Percentiles rank a stretch among this genome's conserved stretches.
phyloP scores from a whole-genome alignment of 2,888 invertebrate genomes.

The Polylopha cassiicola region DNA sequence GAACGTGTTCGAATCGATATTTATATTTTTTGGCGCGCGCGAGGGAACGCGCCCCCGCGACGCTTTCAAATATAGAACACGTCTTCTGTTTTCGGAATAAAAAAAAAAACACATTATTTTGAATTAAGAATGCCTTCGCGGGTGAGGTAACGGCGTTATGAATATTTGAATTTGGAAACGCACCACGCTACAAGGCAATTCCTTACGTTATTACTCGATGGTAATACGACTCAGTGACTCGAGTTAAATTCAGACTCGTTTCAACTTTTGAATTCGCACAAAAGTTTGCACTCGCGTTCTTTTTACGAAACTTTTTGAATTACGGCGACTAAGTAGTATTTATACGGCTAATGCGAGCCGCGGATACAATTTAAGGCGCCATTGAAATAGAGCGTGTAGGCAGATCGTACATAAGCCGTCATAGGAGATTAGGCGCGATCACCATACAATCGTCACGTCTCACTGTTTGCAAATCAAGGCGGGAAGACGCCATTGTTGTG shows the following conservation, averaged over 20 bases:
- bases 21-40: constrained; percentile 43
- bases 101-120: constrained; percentile 60
- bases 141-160: constrained; percentile 49
- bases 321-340: too few species aligned
- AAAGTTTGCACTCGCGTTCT: neutral
- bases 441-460: constrained; percentile 69
- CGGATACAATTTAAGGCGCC: constrained; percentile 14
- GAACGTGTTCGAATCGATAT: constrained; percentile 51
- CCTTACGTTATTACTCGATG: constrained; percentile 10
- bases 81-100: constrained; percentile 52
- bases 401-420: constrained; percentile 21
- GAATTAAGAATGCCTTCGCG: constrained; percentile 65
- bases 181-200: constrained; percentile 18
- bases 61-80: constrained; percentile 67
- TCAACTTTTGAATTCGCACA: constrained; percentile 1
- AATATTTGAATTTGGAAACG: constrained; percentile 28
- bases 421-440: constrained; percentile 41
- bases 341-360: constrained; percentile 3
- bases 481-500: constrained; percentile 45
- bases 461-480: constrained; percentile 71
- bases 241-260: constrained; percentile 10
- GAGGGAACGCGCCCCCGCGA: constrained; percentile 61
- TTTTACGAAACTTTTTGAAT: too few species aligned
- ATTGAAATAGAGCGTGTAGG: constrained; percentile 19
- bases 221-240: constrained; percentile 17